These are phyloP conservation scores for Gobiocypris rarus DNA, from an alignment of 2,113 vertebrate genomes.

Conservation along the genomic window DNA sequence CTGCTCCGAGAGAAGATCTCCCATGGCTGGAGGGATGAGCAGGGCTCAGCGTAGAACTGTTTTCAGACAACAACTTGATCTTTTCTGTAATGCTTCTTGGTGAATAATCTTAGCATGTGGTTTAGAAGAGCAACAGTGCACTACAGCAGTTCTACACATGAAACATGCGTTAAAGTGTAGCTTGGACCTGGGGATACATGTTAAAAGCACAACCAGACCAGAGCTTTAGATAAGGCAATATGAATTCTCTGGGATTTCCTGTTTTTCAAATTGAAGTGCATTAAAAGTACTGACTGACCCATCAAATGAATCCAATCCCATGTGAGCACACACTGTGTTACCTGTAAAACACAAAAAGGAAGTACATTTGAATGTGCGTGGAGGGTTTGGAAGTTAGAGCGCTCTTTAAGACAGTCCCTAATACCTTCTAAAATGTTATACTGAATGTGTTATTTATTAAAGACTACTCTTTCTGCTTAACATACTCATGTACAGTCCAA, in stretches of 20 bases:
- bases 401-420: neutral
- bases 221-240: neutral
- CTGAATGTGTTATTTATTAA: slow-evolving; percentile 19
- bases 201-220: slow-evolving; percentile 9
- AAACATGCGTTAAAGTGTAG: neutral
- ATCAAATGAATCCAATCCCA: neutral
- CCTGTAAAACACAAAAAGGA: neutral
- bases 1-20: slow-evolving; percentile 9
- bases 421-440: neutral
- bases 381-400: neutral
- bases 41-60: slow-evolving; percentile 1
- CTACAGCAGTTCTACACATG: neutral
- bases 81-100: neutral
- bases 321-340: neutral
- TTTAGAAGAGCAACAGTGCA: slow-evolving; percentile 2
- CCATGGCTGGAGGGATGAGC: neutral
- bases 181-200: neutral
- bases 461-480: neutral
- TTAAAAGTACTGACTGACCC: neutral
- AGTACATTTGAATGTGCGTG: neutral
- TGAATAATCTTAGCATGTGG: slow-evolving; percentile 9
- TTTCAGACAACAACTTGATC: neutral
- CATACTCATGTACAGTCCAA: neutral
- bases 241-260: neutral
- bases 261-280: neutral